Base-by-base conservation (phyloP, 2,888 invertebrate species). In the Drosophila lutescens region DNA sequence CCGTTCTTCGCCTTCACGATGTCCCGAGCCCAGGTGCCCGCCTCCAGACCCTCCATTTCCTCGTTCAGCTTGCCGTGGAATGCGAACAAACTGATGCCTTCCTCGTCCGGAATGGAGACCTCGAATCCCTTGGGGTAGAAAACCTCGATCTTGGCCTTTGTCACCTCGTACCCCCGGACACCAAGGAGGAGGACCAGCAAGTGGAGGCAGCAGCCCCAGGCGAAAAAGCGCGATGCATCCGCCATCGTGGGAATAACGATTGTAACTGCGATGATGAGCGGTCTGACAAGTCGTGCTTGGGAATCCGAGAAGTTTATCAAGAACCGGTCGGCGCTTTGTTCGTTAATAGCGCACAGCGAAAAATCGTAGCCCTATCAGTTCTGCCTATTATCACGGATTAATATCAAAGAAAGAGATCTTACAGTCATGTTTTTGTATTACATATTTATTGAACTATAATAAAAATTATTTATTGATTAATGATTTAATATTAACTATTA, bases 51-150 rank as follows among this genome's bases (percentile, higher is more conserved):
- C 7, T 95, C 93, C 93, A 96, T 94, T 89, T 95, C 95, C 76
- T 94, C 93, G 86, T 96, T 96, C 0, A 96, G 92, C 74, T 96
- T 96, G 4, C 95, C 95, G 87, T 96, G 96, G 86, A 95, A 96
- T 0, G 96, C 96, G 77, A 96, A 95, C 6, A 96, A 91, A 23
- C 94, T 93, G 54, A 95, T 94, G 9, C 96, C 96, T 66, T 94
- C 94, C 77, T 94, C 95, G 23, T 91, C 90, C 71, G 93, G 93
- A 75, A 94, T 93, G 7, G 93, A 93, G 0, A 93, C 93, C 66
- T 92, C 89, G 62, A 94, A 92, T 65, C 94, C 94, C 76, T 91
- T 93, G 0, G 93, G 93, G 68, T 91, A 90, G 59, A 93, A 92
- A 0, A 93, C 93, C 72, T 93, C 92, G 9, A 94, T 90, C 61